Evolutionary conservation across 2,797 vertebrate species (phyloP).

Genomic region (Mus minutoides): DNA sequence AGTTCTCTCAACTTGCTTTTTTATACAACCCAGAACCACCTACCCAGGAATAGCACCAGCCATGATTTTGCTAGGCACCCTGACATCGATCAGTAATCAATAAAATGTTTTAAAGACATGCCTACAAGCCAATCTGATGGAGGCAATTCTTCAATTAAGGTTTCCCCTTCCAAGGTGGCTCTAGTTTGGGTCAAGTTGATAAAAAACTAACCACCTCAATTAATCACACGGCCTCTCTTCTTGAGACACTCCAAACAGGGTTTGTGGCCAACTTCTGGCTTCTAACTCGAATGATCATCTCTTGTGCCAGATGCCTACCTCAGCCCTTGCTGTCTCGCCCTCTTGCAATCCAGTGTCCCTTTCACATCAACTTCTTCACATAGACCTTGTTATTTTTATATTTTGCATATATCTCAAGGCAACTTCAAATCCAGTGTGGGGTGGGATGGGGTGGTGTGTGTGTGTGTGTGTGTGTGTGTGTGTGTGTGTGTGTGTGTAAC

Average conservation of each 20-base stretch:
- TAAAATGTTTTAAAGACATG: neutral
- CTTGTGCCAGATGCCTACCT: neutral
- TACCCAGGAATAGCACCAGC: neutral
- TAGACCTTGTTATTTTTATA: constrained; percentile 1
- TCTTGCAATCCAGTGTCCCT: neutral
- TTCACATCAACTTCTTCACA: constrained; percentile 29
- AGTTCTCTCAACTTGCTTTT: neutral
- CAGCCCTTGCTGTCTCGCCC: neutral
- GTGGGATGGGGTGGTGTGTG: neutral
- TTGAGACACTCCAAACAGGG: neutral
- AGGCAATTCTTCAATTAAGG: neutral
- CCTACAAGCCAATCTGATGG: neutral
- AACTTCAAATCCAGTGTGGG: neutral
- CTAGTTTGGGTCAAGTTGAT: neutral
- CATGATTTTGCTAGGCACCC: neutral
- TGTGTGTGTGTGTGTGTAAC: neutral
- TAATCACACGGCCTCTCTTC: neutral
- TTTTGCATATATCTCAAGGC: constrained; percentile 2
- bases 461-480: neutral
- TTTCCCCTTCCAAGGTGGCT: neutral
- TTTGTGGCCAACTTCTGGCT: constrained; percentile 29
- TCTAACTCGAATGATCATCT: constrained; percentile 20
- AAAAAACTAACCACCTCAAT: neutral
- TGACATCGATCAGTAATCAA: neutral
- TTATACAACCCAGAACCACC: neutral